Base-by-base conservation (phyloP, 2,797 vertebrate genomes). In the Malurus leucopterus region DNA sequence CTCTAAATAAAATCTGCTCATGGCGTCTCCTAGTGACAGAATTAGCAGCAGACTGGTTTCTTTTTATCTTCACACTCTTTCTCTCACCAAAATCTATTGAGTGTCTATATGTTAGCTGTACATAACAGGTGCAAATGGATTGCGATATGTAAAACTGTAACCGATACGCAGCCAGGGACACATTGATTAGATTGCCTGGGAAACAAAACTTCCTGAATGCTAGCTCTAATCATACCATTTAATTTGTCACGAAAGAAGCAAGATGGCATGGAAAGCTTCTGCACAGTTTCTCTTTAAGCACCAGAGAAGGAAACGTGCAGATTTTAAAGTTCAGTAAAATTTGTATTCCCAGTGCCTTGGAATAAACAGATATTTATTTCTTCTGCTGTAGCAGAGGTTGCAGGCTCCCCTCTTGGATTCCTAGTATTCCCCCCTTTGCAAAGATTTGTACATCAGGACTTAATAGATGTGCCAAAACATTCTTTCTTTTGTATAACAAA, bases 401-500 rank as follows among this genome's bases (percentile, higher is more conserved):
- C 63, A 93, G 67, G 72, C 86, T 95, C 80, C 62, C 27, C 41
- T 74, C 59, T 34, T 81, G 87, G 62, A 57, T 64, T 88, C 75
- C 73, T 83, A 65, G 38, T 67, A 71, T 89, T 65, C 63, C 46
- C 68, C 68, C 61, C 72, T 94, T 92, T 88, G 88, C 84, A 97
- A 97, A 97, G 94, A 96, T 96, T 97, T 97, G 93, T 96, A 94
- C 96, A 97, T 97, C 95, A 96, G 95, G 96, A 97, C 98, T 97
- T 98, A 98, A 99, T 98, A 96, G 96, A 96, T 96, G 95, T 97
- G 96, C 94, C 92, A 97, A 98, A 98, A 98, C 96, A 96, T 96
- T 96, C 97, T 95, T 98, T 96, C 95, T 96, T 97, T 97, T 95
- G 96, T 98, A 97, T 98, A 98, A 97, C 97, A 98, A 98, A 99